Base-by-base conservation (phyloP, 1,140 invertebrate species). In the Drosophila seguyi region DNA sequence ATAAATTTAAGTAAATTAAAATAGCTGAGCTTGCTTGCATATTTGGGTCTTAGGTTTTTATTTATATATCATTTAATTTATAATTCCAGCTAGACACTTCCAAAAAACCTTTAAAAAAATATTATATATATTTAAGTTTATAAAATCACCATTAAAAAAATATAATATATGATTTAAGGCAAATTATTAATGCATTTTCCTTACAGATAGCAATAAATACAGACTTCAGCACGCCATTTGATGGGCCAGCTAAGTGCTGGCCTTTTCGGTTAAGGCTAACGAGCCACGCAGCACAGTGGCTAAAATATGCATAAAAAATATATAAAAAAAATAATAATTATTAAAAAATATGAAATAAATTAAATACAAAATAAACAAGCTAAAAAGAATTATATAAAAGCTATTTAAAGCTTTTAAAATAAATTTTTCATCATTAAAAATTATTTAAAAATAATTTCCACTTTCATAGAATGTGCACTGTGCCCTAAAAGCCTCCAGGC, bases 171-270 rank as follows among this genome's bases (percentile, higher is more conserved):
- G n/a, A 72, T 71, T 72, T 71, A 34, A n/a, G 4, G 22, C 25
- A 36, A 22, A 36, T 47, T 72, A 50, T 39, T 71, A 50, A 57
- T 58, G 52, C 68, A 72, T 57, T 58, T 72, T n/a, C 65, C 36
- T 60, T 42, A 5, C 14, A 36, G 14, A 22, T 60, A 1, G 27
- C 36, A 18, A 41, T 59, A 11, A 11, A 72, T 72, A 50, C 14
- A 22, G 29, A 7, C n/a, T 11, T 22, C 36, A n/a, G 36, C 69
- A 73, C 69, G 69, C 69, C 36, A 72, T 44, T 39, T 48, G 7
- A 48, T 39, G 6, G 22, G 66, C 5, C 42, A 41, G 53, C 39
- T 25, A 63, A 63, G 56, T 61, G 61, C 58, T 42, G 34, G 1
- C 56, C 31, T 22, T 16, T 16, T 29, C 3, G 27, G 16, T 29